Evolutionary conservation across 2,113 vertebrate genomes (phyloP).

Genomic region (Lasiurus borealis): DNA sequence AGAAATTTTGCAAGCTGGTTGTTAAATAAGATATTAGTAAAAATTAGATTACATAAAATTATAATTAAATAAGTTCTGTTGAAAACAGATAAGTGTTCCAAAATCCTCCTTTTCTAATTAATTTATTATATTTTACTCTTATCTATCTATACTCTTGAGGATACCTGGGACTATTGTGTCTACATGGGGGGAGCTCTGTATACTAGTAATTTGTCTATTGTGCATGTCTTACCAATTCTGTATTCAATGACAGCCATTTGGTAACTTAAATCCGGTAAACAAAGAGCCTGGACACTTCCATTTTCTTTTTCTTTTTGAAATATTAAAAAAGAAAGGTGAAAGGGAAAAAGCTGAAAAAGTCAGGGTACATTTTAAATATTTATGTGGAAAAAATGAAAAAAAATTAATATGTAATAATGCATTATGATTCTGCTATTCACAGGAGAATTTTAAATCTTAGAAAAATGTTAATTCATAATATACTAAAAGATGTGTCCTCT

Average conservation of each 20-base stretch:
- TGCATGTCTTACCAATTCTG: neutral
- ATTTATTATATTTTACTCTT: neutral
- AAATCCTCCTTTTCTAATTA: neutral
- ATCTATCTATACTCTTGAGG: neutral
- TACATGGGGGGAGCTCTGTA: neutral
- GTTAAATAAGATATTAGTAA: conserved; percentile 10
- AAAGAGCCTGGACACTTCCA: neutral
- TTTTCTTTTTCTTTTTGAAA: neutral
- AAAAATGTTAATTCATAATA: neutral
- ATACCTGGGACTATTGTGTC: neutral
- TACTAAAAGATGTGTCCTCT: neutral
- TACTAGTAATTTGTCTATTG: neutral
- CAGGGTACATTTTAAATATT: conserved; percentile 32
- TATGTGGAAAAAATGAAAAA: neutral
- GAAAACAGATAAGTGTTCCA: neutral
- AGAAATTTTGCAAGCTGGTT: neutral
- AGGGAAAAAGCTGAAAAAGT: neutral
- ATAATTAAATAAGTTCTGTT: conserved; percentile 31
- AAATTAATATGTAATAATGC: neutral
- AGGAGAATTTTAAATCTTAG: conserved; percentile 57
- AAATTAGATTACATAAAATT: neutral
- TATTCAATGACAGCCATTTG: neutral
- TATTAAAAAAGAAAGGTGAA: neutral
- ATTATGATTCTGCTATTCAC: neutral
- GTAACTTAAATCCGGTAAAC: neutral